Percentiles rank a stretch among this genome's conserved stretches.
phyloP scores from a whole-genome alignment of 92 coral and sea anemone genomes.

The Phenganax subtilis region DNA sequence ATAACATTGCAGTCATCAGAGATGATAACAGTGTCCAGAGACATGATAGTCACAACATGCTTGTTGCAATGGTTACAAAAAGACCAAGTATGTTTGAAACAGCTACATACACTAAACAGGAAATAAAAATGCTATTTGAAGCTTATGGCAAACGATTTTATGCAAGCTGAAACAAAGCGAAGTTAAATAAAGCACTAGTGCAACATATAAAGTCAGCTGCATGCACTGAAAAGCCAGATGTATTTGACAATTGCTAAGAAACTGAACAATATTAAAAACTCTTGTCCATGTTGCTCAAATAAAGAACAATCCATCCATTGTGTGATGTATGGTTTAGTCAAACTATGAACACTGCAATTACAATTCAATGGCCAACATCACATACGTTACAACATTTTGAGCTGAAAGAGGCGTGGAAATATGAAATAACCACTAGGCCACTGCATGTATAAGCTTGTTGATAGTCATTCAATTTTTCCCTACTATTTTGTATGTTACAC shows the following conservation, averaged over 20 bases:
- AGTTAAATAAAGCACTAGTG: constrained; percentile 20
- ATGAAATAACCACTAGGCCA: neutral
- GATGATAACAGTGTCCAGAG: constrained; percentile 20
- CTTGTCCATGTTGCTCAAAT: neutral
- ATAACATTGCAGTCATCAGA: constrained; percentile 5
- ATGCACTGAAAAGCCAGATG: constrained; percentile 1
- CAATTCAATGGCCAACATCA: too few species aligned
- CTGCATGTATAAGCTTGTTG: neutral
- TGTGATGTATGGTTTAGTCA: neutral
- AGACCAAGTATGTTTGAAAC: constrained; percentile 34
- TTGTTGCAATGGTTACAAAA: constrained; percentile 29
- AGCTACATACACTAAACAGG: constrained; percentile 13
- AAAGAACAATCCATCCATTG: neutral
- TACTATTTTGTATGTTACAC: neutral
- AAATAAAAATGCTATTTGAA: neutral
- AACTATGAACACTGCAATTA: too few species aligned
- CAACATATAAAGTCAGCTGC: constrained; percentile 21
- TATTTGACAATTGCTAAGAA: constrained; percentile 3
- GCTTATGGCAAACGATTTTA: constrained; percentile 20
- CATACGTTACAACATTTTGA: too few species aligned
- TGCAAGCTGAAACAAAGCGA: constrained; percentile 22
- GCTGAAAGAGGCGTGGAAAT: neutral
- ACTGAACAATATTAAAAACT: neutral
- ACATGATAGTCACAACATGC: constrained; percentile 17
- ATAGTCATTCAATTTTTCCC: neutral